Evolutionary conservation across 2,888 invertebrate species (phyloP).

Genomic region (Podotricha telesiphe): DNA sequence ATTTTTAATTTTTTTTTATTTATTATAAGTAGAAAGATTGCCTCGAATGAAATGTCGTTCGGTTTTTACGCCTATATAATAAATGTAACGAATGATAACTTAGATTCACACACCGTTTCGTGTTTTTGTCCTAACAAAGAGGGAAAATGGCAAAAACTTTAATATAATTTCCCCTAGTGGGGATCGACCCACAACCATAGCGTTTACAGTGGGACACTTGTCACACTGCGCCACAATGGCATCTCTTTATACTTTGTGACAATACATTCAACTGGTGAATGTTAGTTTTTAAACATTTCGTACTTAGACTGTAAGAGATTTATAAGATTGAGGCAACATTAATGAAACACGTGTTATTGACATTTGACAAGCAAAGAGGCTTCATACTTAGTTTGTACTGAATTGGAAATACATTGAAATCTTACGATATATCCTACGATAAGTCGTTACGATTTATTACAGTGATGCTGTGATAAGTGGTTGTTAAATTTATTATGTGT

Average conservation of each 20-base stretch:
- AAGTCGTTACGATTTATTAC: constrained; percentile 16
- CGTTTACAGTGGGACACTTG: too few species aligned
- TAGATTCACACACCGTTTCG: too few species aligned
- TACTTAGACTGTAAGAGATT: constrained; percentile 20
- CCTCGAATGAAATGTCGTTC: too few species aligned
- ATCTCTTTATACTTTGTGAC: too few species aligned
- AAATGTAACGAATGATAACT: too few species aligned
- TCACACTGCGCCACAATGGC: too few species aligned
- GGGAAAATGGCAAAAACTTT: too few species aligned
- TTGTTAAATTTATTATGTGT: not conserved
- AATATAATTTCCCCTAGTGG: too few species aligned
- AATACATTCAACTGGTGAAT: not conserved
- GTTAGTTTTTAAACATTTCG: constrained; percentile 5
- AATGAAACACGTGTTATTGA: constrained; percentile 45
- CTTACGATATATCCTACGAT: constrained; percentile 24
- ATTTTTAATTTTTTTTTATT: constrained; percentile 15
- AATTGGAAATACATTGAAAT: constrained; percentile 29
- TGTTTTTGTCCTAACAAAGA: too few species aligned
- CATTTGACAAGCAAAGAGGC: constrained; percentile 41
- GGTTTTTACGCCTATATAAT: too few species aligned
- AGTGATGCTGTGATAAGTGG: constrained; percentile 6
- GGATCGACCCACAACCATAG: too few species aligned
- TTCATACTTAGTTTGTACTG: constrained; percentile 34
- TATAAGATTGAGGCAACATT: constrained; percentile 39
- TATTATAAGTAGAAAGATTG: not conserved